A percentile compares a stretch with the other conserved stretches of the same genome.
Evolutionary conservation across 1,140 invertebrate genomes (phyloP).

Genomic region (Drosophila miranda): DNA sequence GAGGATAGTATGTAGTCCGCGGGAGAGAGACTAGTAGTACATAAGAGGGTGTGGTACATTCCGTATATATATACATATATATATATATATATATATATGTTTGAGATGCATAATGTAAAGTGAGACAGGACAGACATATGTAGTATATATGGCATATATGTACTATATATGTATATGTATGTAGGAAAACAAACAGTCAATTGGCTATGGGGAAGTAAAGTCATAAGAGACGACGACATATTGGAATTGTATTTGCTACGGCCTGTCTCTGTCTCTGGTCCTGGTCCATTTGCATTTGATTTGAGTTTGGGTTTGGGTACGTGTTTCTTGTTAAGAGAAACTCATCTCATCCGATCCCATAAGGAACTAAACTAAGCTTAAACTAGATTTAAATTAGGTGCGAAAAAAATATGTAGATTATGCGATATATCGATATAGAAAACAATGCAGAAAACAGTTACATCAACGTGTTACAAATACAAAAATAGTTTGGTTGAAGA

Average conservation of each 20-base stretch:
- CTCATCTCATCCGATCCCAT: conserved; percentile 22
- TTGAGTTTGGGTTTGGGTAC: conserved; percentile 9
- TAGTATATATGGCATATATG: conserved; percentile 17
- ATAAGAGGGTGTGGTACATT: no score
- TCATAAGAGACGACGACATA: conserved; percentile 25
- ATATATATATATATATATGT: no score
- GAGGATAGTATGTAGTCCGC: no score
- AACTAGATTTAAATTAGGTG: conserved; percentile 59
- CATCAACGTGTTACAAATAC: no score
- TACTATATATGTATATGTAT: conserved; percentile 14
- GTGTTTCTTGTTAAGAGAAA: neutral
- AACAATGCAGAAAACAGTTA: conserved; percentile 33
- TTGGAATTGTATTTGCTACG: conserved; percentile 15
- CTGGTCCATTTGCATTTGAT: conserved; percentile 17
- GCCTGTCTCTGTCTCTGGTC: conserved; percentile 26
- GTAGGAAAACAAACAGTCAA: conserved; percentile 52
- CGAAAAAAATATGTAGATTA: conserved; percentile 35
- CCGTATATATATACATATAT: no score
- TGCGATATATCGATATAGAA: conserved; percentile 6
- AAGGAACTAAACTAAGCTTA: conserved; percentile 72
- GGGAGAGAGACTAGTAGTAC: neutral
- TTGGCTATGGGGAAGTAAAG: conserved; percentile 52
- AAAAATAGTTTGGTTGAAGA: neutral
- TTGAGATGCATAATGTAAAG: conserved; percentile 7
- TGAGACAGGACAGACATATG: conserved; percentile 1